Conservation (phyloP, 2,113 vertebrate genomes). For the Ptilonorhynchus violaceus region DNA sequence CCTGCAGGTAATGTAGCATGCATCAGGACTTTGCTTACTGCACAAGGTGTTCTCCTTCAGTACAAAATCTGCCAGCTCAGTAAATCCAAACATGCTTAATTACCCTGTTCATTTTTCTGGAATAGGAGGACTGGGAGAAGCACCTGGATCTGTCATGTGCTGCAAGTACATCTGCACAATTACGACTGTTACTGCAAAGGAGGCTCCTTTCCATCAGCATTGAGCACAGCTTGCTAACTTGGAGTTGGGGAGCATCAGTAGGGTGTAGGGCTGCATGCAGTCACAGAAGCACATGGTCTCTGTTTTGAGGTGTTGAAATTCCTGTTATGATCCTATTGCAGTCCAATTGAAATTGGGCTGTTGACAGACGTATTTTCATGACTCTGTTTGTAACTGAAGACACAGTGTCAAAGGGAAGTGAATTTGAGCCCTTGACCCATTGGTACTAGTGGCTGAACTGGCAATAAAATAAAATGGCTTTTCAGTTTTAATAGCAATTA, state of each 20-base stretch:
- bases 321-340: not conserved
- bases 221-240: not conserved
- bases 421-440: slow-evolving; percentile 21
- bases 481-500: slow-evolving; percentile 31
- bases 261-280: not conserved
- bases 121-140: slow-evolving; percentile 29
- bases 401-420: not conserved
- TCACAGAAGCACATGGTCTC: not conserved
- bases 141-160: slow-evolving; percentile 21
- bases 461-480: slow-evolving; percentile 46
- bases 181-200: not conserved
- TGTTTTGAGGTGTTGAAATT: not conserved
- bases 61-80: slow-evolving; percentile 66
- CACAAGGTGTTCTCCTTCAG: slow-evolving; percentile 18
- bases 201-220: not conserved
- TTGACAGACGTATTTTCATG: not conserved
- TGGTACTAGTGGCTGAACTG: not conserved
- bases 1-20: not conserved
- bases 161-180: slow-evolving; percentile 33
- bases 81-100: slow-evolving; percentile 72
- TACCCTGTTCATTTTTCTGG: slow-evolving; percentile 53
- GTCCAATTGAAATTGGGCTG: not conserved
- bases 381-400: not conserved
- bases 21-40: not conserved
- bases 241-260: not conserved